Evolutionary conservation across 2,888 invertebrate genomes (phyloP).

Genomic region (Sympetrum striolatum): DNA sequence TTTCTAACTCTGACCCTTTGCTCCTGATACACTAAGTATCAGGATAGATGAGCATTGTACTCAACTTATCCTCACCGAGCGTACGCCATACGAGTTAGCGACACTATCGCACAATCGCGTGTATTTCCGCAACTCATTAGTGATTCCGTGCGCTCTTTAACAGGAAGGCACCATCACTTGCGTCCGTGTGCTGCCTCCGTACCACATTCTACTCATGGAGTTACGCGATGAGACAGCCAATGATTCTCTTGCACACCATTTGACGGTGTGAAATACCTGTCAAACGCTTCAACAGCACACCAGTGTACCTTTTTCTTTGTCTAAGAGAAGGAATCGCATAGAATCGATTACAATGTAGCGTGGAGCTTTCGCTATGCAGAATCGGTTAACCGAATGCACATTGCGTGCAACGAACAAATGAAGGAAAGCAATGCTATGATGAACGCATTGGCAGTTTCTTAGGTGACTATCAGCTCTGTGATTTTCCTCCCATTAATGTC

Average conservation of each 20-base stretch:
- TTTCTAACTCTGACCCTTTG: no score
- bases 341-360: neutral
- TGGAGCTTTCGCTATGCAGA: neutral
- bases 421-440: no score
- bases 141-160: neutral
- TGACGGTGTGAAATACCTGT: neutral
- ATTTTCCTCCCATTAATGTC: no score
- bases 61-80: neutral
- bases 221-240: neutral
- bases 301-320: neutral
- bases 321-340: neutral
- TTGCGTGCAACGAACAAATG: neutral
- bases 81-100: neutral
- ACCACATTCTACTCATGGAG: neutral
- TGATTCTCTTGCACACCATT: neutral
- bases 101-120: neutral
- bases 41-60: neutral
- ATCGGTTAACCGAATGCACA: neutral
- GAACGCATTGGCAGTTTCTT: no score
- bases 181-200: neutral
- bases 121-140: neutral
- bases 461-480: no score
- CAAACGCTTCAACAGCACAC: neutral
- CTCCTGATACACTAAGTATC: no score
- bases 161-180: conserved; percentile 15